Percentiles rank a stretch among this genome's conserved stretches.
Evolutionary conservation across 2,888 invertebrate genomes (phyloP).

Genomic region (Brachylomia viminalis): DNA sequence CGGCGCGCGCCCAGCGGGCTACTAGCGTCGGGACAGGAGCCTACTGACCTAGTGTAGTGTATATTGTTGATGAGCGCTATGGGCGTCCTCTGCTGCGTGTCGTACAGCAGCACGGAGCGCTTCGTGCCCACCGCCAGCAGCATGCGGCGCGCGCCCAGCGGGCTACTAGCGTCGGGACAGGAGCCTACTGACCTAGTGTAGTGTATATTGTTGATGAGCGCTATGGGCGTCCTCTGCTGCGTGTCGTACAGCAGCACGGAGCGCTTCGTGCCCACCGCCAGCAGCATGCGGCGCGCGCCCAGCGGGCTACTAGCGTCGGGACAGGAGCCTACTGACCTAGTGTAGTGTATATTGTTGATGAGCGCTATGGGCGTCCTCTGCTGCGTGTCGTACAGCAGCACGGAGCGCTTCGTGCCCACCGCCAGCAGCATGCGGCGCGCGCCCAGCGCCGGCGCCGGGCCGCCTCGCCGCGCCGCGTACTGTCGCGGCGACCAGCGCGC

Average conservation of each 20-base stretch:
- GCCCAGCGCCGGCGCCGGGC: conserved; percentile 90
- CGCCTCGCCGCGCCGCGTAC: conserved; percentile 91
- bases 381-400: conserved; percentile 90
- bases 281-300: conserved; percentile 94
- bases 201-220: conserved; percentile 84
- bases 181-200: conserved; percentile 80
- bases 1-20: conserved; percentile 93
- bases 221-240: conserved; percentile 84
- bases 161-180: conserved; percentile 88
- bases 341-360: conserved; percentile 86
- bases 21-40: conserved; percentile 87
- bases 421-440: conserved; percentile 97
- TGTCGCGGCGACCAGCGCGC: conserved; percentile 95
- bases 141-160: conserved; percentile 93
- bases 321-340: conserved; percentile 80
- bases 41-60: conserved; percentile 83
- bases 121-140: conserved; percentile 98
- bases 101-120: conserved; percentile 92
- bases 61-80: conserved; percentile 84
- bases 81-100: conserved; percentile 86
- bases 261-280: conserved; percentile 97
- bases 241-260: conserved; percentile 92
- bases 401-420: conserved; percentile 96
- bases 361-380: conserved; percentile 83
- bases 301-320: conserved; percentile 90